phyloP scores from a whole-genome alignment of 1,140 invertebrate species.

The Ceratosolen fusciceps region DNA sequence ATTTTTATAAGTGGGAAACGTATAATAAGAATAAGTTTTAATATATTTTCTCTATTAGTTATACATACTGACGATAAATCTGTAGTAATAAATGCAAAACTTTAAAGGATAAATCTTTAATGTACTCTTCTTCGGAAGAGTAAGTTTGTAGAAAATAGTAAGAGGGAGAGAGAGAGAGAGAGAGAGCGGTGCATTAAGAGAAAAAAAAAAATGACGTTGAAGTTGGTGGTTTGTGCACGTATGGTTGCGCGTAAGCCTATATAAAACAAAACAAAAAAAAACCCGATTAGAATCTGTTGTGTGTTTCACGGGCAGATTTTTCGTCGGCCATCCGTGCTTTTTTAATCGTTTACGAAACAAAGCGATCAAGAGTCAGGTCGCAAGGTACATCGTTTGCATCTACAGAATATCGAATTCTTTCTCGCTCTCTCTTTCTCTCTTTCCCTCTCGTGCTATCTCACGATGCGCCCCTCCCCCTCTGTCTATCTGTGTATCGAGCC shows the following conservation, averaged over 20 bases:
- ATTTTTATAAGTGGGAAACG: too few relatives aligned
- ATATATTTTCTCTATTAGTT: too few relatives aligned
- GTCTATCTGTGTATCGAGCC: background rate
- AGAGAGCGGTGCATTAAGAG: background rate
- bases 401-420: conserved; percentile 28
- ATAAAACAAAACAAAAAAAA: background rate
- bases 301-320: conserved; percentile 13
- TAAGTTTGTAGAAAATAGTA: too few relatives aligned
- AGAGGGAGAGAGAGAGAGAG: too few relatives aligned
- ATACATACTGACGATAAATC: too few relatives aligned
- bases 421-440: background rate
- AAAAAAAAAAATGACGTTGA: background rate
- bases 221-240: background rate
- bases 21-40: too few relatives aligned
- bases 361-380: conserved; percentile 21
- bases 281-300: background rate
- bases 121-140: background rate
- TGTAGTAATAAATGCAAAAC: background rate
- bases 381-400: conserved; percentile 34
- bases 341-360: conserved; percentile 34
- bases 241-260: background rate
- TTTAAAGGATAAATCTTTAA: background rate
- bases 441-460: background rate
- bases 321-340: background rate
- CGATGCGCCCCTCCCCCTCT: background rate